Percentiles rank a stretch among this genome's conserved stretches.
phyloP scores from a whole-genome alignment of 2,113 vertebrate genomes.

The Lucifuga dentata region DNA sequence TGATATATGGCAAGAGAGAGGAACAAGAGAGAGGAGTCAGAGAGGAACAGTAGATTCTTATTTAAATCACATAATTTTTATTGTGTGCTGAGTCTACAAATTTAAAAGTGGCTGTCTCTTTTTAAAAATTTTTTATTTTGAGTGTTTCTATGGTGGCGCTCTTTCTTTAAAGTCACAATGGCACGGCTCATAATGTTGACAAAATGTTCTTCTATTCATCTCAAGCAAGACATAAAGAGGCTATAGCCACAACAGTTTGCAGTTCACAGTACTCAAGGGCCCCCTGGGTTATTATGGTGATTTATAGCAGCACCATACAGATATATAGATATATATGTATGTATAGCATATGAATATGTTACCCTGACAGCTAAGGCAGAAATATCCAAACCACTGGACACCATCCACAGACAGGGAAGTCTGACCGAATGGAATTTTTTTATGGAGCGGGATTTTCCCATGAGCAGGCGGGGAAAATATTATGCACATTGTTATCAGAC shows the following conservation, averaged over 20 bases:
- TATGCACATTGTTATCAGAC: constrained; percentile 16
- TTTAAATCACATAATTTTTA: too few species aligned
- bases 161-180: constrained; percentile 10
- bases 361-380: constrained; percentile 21
- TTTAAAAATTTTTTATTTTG: background rate
- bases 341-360: too few species aligned
- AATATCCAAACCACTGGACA: constrained; percentile 9
- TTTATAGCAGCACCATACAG: constrained; percentile 29
- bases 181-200: constrained; percentile 22
- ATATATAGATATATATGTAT: too few species aligned
- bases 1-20: too few species aligned
- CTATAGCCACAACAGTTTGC: constrained; percentile 1
- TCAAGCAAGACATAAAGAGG: constrained; percentile 14
- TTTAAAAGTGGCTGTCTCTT: too few species aligned
- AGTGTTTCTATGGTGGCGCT: constrained; percentile 48
- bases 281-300: constrained; percentile 1
- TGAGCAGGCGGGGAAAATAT: constrained; percentile 22
- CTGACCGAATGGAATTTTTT: constrained; percentile 30
- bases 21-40: too few species aligned
- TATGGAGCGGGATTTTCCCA: constrained; percentile 32
- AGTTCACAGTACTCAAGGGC: constrained; percentile 29
- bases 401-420: constrained; percentile 29
- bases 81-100: too few species aligned
- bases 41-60: too few species aligned
- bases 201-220: constrained; percentile 1